A percentile compares a stretch with the other conserved stretches of the same genome.
phyloP scores from a whole-genome alignment of 2,113 vertebrate genomes.

The Ciconia boyciana region DNA sequence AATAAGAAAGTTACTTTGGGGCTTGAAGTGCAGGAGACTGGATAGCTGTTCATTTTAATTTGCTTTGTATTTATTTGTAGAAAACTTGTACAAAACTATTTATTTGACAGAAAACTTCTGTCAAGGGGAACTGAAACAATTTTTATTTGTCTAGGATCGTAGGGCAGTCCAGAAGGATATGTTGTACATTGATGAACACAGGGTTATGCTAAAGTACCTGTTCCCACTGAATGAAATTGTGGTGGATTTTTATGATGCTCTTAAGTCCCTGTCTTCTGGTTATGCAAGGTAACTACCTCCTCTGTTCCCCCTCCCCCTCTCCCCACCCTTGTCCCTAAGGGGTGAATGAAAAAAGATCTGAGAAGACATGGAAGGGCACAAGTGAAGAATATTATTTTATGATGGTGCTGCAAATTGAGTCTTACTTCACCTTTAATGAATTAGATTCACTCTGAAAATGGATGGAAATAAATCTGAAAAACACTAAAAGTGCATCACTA shows the following conservation, averaged over 20 bases:
- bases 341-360: not conserved
- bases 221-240: slow-evolving; percentile 96
- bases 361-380: not conserved
- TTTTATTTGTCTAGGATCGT: slow-evolving; percentile 74
- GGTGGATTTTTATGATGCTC: slow-evolving; percentile 93
- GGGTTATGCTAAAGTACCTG: slow-evolving; percentile 92
- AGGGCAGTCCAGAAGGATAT: slow-evolving; percentile 90
- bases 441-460: not conserved
- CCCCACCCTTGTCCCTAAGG: not conserved
- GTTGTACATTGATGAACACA: slow-evolving; percentile 89
- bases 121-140: not conserved
- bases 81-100: not conserved
- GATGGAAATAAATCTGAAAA: not conserved
- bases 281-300: slow-evolving; percentile 87
- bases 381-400: not conserved
- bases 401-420: not conserved
- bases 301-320: not conserved
- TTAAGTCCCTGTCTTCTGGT: slow-evolving; percentile 94
- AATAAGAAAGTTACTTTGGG: not conserved
- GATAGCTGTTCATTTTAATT: not conserved
- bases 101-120: not conserved
- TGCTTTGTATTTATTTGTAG: not conserved
- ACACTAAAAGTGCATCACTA: not conserved
- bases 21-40: not conserved
- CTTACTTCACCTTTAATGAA: not conserved